Conservation (phyloP, 1,140 invertebrate species). For the Potamilus streckersoni region DNA sequence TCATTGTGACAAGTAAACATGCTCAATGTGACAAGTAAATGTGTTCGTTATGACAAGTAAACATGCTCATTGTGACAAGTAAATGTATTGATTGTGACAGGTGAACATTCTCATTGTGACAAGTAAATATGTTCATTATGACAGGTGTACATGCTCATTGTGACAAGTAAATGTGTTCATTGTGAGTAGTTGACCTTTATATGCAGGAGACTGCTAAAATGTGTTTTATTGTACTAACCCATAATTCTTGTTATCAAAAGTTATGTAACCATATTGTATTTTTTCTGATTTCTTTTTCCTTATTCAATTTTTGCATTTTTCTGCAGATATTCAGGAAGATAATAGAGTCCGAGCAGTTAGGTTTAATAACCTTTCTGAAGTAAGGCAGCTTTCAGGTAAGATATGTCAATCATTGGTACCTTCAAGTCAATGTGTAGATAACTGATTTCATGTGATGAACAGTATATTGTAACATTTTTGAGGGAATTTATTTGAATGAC, state of each 20-base stretch:
- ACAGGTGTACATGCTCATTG: too few relatives aligned
- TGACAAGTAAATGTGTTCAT: too few relatives aligned
- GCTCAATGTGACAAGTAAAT: too few relatives aligned
- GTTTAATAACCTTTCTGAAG: constrained; percentile 87
- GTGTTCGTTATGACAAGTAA: too few relatives aligned
- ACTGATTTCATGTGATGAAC: neutral
- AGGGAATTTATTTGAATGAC: neutral
- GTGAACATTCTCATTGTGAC: too few relatives aligned
- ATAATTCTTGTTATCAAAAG: neutral
- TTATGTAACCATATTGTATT: neutral
- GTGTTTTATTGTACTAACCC: neutral
- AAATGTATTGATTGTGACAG: too few relatives aligned
- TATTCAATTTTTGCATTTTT: neutral
- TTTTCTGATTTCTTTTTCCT: neutral
- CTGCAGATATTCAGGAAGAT: too few relatives aligned
- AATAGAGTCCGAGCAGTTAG: constrained; percentile 73
- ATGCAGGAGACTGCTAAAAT: too few relatives aligned
- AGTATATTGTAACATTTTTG: neutral
- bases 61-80: too few relatives aligned
- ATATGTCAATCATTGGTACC: neutral
- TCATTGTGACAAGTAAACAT: too few relatives aligned
- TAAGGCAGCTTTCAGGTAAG: constrained; percentile 67
- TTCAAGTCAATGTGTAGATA: neutral
- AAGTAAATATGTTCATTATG: too few relatives aligned
- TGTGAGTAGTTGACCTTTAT: too few relatives aligned